phyloP scores from a whole-genome alignment of 2,113 vertebrate genomes.

The Calidris pygmaea region DNA sequence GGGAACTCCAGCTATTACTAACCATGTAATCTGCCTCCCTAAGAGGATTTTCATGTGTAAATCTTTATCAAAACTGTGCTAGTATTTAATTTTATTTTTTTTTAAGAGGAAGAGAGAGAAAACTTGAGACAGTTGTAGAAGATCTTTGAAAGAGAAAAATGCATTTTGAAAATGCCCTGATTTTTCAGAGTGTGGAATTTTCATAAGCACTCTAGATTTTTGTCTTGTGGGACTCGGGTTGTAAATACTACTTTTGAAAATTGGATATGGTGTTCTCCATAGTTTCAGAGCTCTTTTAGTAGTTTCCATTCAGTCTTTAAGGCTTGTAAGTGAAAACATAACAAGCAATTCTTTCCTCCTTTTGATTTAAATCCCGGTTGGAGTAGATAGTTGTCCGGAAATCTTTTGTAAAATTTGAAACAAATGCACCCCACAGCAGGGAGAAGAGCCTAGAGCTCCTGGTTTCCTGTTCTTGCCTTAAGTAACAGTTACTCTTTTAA shows the following conservation, averaged over 20 bases:
- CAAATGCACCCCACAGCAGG: too few relatives aligned
- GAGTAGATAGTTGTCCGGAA: not conserved
- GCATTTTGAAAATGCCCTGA: not conserved
- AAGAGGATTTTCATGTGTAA: not conserved
- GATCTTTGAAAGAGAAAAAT: not conserved
- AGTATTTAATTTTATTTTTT: not conserved
- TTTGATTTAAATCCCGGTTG: not conserved
- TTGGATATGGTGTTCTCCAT: accelerated
- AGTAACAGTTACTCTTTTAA: not conserved
- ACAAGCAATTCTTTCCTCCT: not conserved
- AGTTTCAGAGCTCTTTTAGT: not conserved
- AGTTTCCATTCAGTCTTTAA: not conserved
- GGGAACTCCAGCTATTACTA: not conserved
- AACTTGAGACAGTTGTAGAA: not conserved
- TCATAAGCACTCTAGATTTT: not conserved
- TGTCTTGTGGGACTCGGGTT: not conserved
- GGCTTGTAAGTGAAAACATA: not conserved
- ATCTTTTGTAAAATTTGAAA: not conserved
- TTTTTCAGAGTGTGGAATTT: not conserved
- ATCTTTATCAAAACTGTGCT: not conserved
- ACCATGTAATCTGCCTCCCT: not conserved
- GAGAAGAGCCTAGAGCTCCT: not conserved
- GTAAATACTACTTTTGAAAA: not conserved
- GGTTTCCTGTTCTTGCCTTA: not conserved
- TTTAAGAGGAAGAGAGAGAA: not conserved